A percentile compares a stretch with the other conserved stretches of the same genome.
These are phyloP conservation scores for Clangula hyemalis DNA, from an alignment of 2,797 vertebrate species.

Conservation along the genomic window DNA sequence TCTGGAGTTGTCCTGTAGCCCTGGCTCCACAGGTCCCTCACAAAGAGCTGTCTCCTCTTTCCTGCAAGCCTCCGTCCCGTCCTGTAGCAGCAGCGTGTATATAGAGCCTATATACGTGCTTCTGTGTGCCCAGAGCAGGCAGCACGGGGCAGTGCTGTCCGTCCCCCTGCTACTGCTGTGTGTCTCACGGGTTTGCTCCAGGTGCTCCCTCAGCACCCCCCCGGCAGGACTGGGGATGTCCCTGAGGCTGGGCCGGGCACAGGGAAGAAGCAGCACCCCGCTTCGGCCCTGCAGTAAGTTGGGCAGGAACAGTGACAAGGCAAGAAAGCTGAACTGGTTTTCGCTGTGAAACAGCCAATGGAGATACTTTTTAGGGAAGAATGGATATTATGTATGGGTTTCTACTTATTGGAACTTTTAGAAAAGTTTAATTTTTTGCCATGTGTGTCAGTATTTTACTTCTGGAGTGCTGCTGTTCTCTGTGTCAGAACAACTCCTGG, in stretches of 20 bases:
- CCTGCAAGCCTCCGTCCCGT: not conserved
- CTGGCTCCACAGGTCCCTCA: not conserved
- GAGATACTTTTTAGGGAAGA: not conserved
- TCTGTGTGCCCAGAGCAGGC: too few relatives aligned
- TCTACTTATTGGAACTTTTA: not conserved
- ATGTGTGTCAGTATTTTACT: not conserved
- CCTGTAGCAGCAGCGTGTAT: not conserved
- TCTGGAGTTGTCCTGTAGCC: not conserved
- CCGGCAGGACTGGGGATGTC: not conserved
- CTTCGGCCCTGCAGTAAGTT: not conserved
- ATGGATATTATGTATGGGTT: not conserved
- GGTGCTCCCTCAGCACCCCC: not conserved
- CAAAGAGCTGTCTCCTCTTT: not conserved
- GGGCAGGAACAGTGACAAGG: not conserved
- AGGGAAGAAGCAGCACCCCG: not conserved
- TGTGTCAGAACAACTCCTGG: not conserved
- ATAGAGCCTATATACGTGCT: too few relatives aligned
- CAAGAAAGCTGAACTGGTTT: not conserved
- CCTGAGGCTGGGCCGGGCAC: not conserved
- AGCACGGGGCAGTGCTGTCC: not conserved
- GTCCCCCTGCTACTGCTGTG: not conserved
- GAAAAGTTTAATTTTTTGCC: not conserved
- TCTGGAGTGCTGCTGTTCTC: not conserved
- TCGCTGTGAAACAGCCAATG: not conserved
- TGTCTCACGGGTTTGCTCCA: not conserved